phyloP scores from a whole-genome alignment of 2,888 invertebrate genomes.

The Cataglyphis rosenhaueri region DNA sequence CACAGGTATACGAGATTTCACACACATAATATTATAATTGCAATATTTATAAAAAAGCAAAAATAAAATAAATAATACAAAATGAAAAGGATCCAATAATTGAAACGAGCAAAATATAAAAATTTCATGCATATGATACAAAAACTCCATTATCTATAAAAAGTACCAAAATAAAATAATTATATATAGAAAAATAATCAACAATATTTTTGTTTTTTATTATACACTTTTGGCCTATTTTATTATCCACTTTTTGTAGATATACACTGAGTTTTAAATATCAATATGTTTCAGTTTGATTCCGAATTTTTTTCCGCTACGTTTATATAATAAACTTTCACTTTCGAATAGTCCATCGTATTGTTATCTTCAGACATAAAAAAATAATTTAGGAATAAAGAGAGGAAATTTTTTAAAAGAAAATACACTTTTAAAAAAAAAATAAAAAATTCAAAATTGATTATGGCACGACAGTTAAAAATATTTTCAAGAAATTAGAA shows the following conservation, averaged over 20 bases:
- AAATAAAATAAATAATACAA: neutral
- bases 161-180: neutral
- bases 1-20: neutral
- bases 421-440: neutral
- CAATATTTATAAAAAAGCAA: neutral
- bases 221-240: neutral
- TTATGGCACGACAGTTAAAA: neutral
- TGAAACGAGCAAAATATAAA: neutral
- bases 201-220: neutral
- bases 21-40: neutral
- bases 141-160: neutral
- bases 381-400: neutral
- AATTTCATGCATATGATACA: neutral
- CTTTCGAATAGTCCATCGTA: conserved; percentile 51
- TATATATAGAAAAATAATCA: conserved; percentile 11
- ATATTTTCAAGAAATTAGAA: neutral
- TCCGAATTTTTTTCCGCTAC: conserved; percentile 23
- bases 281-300: neutral
- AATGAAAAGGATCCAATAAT: neutral
- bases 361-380: conserved; percentile 6
- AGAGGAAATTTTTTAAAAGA: too few relatives aligned
- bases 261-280: conserved; percentile 13
- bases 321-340: conserved; percentile 57
- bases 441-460: neutral
- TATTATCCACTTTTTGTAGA: neutral